phyloP scores from a whole-genome alignment of 1,140 invertebrate species.

The Ridgeia piscesae region DNA sequence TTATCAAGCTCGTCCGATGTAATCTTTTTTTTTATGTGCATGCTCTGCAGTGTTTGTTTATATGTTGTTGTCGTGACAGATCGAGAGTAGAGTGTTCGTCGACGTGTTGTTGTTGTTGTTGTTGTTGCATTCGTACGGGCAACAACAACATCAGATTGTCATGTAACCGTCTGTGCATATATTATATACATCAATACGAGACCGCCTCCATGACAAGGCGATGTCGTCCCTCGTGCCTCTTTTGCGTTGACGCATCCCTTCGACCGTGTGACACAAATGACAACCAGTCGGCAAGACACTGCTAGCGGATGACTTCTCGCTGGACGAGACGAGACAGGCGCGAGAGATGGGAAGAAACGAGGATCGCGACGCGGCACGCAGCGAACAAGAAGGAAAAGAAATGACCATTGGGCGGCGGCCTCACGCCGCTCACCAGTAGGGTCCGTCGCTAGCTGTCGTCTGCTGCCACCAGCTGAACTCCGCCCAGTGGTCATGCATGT shows the following conservation, averaged over 20 bases:
- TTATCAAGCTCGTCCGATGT: not conserved
- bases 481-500: not conserved
- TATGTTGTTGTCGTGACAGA: not conserved
- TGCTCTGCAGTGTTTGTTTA: not conserved
- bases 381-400: not conserved
- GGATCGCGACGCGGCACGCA: not conserved
- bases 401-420: not conserved
- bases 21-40: not conserved
- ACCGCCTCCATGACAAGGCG: too few relatives aligned
- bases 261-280: not conserved
- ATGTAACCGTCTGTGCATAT: too few relatives aligned
- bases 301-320: not conserved
- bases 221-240: too few relatives aligned
- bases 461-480: not conserved
- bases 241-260: not conserved
- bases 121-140: not conserved
- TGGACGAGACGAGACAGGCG: not conserved
- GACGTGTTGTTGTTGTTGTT: not conserved
- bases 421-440: not conserved
- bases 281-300: not conserved
- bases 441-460: not conserved
- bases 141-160: too few relatives aligned
- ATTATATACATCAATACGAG: too few relatives aligned
- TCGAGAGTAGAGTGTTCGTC: not conserved
- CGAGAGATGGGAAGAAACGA: not conserved